A percentile compares a stretch with the other conserved stretches of the same genome.
Evolutionary conservation across 2,797 vertebrate species (phyloP).

Genomic region (Labeo calbasu): DNA sequence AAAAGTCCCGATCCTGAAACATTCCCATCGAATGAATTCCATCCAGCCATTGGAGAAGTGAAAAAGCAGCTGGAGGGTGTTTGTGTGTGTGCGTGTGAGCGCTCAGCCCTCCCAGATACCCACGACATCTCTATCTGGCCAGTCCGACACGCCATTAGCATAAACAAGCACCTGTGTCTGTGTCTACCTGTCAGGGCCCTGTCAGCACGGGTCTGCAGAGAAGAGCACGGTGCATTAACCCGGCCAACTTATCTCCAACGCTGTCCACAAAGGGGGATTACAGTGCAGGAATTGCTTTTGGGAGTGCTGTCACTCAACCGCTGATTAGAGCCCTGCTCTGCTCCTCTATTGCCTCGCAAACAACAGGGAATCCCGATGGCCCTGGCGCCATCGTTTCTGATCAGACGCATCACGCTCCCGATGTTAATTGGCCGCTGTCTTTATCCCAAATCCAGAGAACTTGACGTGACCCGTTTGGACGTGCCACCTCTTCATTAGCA

Average conservation of each 20-base stretch:
- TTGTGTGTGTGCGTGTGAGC: constrained; percentile 1
- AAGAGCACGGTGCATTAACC: constrained; percentile 68
- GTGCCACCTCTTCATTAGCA: constrained; percentile 57
- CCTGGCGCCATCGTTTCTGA: constrained; percentile 44
- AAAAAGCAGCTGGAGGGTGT: background rate
- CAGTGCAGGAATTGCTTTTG: constrained; percentile 64
- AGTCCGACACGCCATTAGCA: constrained; percentile 65
- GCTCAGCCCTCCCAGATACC: constrained; percentile 31
- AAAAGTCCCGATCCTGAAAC: constrained; percentile 7
- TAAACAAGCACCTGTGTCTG: constrained; percentile 67
- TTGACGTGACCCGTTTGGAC: constrained; percentile 49
- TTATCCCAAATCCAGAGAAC: constrained; percentile 56
- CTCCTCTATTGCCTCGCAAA: constrained; percentile 65
- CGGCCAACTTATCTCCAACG: constrained; percentile 62
- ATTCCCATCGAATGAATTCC: background rate
- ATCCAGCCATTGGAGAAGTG: background rate
- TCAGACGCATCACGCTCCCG: constrained; percentile 18
- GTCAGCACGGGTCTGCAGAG: constrained; percentile 60
- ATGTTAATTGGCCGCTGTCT: constrained; percentile 56
- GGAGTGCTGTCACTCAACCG: constrained; percentile 65
- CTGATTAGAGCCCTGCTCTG: constrained; percentile 61
- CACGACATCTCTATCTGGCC: constrained; percentile 66
- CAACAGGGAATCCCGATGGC: constrained; percentile 66
- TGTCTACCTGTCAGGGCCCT: constrained; percentile 64
- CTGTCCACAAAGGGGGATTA: constrained; percentile 66